Conservation (phyloP, 2,113 vertebrate genomes). For the Crotalus tigris region DNA sequence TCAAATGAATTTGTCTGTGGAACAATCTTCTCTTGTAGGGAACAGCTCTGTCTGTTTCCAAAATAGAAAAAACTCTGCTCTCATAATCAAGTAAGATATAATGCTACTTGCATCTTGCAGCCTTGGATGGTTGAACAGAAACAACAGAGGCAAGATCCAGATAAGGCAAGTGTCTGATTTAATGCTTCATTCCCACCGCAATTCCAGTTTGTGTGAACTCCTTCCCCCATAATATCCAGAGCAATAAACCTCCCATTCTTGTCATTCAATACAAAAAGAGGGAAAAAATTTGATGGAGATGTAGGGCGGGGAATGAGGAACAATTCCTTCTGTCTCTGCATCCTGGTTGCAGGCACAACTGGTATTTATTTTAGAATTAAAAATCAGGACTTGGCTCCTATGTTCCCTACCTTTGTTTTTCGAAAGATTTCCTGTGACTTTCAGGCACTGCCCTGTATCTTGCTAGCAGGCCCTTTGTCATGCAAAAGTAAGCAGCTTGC, state of each 20-base stretch:
- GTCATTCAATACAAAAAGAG: background rate
- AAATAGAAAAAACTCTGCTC: background rate
- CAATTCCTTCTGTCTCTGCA: background rate
- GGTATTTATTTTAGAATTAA: background rate
- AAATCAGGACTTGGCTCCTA: background rate
- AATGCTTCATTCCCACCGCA: background rate
- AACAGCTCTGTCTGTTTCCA: background rate
- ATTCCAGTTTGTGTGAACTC: background rate
- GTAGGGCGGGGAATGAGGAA: background rate
- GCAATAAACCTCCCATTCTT: background rate
- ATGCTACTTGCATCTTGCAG: background rate
- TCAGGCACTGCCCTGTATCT: background rate
- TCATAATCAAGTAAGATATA: background rate
- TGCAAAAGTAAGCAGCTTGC: background rate
- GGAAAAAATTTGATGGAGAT: background rate
- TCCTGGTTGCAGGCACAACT: background rate
- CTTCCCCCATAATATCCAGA: background rate
- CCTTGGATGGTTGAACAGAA: background rate
- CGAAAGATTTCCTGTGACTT: background rate
- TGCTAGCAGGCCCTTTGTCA: background rate
- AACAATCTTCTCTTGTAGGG: background rate
- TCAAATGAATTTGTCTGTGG: background rate
- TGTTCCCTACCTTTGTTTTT: background rate
- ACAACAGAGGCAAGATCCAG: background rate
- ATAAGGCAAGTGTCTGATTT: background rate